Evolutionary conservation across 2,113 vertebrate genomes (phyloP).

Genomic region (Cyprinodon variegatus): DNA sequence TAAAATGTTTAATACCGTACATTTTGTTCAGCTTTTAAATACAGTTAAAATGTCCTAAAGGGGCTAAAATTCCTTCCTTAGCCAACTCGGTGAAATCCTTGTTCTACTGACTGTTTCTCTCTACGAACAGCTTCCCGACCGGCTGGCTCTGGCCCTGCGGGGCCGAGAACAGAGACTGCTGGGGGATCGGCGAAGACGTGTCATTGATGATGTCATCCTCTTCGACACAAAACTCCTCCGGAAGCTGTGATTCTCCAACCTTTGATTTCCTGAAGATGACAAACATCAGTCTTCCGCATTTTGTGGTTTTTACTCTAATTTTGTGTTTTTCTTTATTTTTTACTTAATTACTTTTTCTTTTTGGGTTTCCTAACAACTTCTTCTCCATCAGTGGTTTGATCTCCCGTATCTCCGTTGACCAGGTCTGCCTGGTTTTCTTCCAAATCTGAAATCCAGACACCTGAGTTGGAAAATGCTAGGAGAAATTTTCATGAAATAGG

Average conservation of each 20-base stretch:
- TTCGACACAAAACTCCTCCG: conserved; percentile 86
- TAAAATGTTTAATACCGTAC: no score
- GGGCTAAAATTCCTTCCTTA: no score
- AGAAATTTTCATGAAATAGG: no score
- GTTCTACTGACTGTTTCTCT: conserved; percentile 87
- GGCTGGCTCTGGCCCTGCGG: conserved; percentile 89
- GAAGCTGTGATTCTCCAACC: conserved; percentile 73
- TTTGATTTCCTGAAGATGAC: conserved; percentile 81
- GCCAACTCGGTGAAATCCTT: no score
- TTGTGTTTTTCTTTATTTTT: not conserved
- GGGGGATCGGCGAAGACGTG: conserved; percentile 72
- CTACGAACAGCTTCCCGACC: conserved; percentile 92
- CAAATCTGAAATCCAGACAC: conserved; percentile 58
- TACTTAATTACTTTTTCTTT: conserved; percentile 87
- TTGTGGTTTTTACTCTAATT: not conserved
- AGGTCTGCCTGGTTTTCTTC: conserved; percentile 79
- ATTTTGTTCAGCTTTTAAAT: no score
- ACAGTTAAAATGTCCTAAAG: no score
- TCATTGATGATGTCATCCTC: conserved; percentile 92
- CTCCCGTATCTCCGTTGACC: conserved; percentile 82
- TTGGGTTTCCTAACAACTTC: conserved; percentile 81
- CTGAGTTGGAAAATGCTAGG: not conserved
- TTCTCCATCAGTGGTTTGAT: conserved; percentile 84
- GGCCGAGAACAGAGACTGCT: conserved; percentile 85
- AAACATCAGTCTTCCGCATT: not conserved